These are phyloP conservation scores for Elegia similella DNA, from an alignment of 2,888 invertebrate species.

Conservation along the genomic window DNA sequence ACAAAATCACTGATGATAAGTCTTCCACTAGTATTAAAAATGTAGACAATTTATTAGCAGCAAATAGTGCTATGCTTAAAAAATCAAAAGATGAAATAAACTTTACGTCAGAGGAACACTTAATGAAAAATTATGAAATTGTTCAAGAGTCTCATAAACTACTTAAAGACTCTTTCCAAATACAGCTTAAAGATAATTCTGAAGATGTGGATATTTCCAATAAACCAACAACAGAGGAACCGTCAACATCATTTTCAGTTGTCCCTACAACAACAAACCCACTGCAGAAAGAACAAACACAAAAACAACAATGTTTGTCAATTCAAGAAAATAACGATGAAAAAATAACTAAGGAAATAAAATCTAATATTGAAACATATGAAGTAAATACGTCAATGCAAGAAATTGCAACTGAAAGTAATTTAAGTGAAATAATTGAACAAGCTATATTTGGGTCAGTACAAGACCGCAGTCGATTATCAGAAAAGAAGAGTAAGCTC, in stretches of 20 bases:
- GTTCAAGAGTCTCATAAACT: neutral
- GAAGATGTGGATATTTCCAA: neutral
- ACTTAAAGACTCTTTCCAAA: neutral
- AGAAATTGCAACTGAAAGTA: conserved; percentile 29
- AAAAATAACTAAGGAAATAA: neutral
- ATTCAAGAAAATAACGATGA: neutral
- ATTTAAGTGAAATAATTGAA: conserved; percentile 57
- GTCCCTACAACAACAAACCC: no score
- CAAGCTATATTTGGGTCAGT: conserved; percentile 84
- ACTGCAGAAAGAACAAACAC: neutral
- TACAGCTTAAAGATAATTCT: neutral
- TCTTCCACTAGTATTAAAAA: conserved; percentile 42
- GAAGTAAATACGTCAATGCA: neutral
- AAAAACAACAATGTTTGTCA: neutral
- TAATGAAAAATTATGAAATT: neutral
- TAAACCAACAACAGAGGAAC: no score
- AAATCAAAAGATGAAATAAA: neutral
- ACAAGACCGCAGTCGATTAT: conserved; percentile 70
- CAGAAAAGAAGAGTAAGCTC: conserved; percentile 32
- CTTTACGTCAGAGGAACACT: neutral
- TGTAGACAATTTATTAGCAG: conserved; percentile 3
- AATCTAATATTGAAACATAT: neutral
- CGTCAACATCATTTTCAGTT: no score
- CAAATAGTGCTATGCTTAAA: conserved; percentile 21
- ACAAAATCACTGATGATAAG: conserved; percentile 48